These are phyloP conservation scores for Synergus laeviventris DNA, from an alignment of 2,888 invertebrate species.

Conservation along the genomic window DNA sequence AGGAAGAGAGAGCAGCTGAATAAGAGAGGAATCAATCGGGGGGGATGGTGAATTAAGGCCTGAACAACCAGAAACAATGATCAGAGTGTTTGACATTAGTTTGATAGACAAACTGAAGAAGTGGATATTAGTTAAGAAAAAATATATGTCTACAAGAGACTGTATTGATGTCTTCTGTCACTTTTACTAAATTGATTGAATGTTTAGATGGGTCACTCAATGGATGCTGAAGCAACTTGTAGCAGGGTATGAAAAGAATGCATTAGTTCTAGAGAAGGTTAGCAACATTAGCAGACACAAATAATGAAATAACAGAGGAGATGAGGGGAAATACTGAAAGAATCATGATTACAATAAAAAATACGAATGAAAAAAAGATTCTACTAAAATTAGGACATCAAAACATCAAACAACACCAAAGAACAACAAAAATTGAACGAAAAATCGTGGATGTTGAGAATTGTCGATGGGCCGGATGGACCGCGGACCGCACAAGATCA, in stretches of 20 bases:
- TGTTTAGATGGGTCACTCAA: not conserved
- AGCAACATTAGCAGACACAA: not conserved
- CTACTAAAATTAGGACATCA: not conserved
- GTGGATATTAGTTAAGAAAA: not conserved
- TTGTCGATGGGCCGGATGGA: not conserved
- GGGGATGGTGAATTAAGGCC: not conserved
- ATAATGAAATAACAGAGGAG: not conserved
- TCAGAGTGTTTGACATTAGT: not conserved
- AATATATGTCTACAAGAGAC: not conserved
- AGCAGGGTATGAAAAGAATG: not conserved
- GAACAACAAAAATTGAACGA: not conserved
- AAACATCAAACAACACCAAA: not conserved
- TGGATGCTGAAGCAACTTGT: slow-evolving; percentile 12
- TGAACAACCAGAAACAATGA: not conserved
- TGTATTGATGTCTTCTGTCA: not conserved
- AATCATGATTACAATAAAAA: not conserved
- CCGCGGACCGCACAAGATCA: slow-evolving; percentile 35
- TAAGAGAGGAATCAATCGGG: not conserved
- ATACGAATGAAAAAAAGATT: too few species aligned
- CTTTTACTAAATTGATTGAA: not conserved
- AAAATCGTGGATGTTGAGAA: not conserved
- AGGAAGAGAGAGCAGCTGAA: not conserved
- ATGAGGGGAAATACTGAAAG: not conserved
- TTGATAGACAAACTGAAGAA: not conserved
- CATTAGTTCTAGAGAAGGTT: not conserved